A percentile compares a stretch with the other conserved stretches of the same genome.
These are phyloP conservation scores for Apeira syringaria DNA, from an alignment of 2,888 invertebrate genomes.

Conservation along the genomic window DNA sequence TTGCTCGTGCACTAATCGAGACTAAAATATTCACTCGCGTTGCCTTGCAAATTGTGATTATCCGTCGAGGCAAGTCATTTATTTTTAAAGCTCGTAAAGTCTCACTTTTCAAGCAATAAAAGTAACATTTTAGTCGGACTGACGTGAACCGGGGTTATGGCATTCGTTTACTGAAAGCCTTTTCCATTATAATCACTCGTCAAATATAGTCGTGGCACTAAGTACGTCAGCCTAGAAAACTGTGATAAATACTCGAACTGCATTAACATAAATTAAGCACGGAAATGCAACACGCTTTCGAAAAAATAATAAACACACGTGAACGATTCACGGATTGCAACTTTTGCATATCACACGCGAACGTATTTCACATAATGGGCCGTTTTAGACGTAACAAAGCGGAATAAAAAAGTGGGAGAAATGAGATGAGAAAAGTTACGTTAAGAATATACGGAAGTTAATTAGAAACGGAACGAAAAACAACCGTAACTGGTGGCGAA, in stretches of 20 bases:
- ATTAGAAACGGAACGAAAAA: constrained; percentile 83
- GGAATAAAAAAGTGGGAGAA: constrained; percentile 60
- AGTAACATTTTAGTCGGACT: constrained; percentile 75
- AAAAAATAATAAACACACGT: constrained; percentile 65
- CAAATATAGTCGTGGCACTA: constrained; percentile 67
- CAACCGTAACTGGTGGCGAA: constrained; percentile 84
- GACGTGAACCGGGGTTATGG: constrained; percentile 57
- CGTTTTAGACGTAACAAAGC: constrained; percentile 53
- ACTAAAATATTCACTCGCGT: constrained; percentile 69
- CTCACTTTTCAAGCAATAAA: constrained; percentile 78
- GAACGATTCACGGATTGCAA: constrained; percentile 53
- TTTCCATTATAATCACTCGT: constrained; percentile 63
- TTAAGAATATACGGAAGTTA: constrained; percentile 83
- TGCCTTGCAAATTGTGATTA: constrained; percentile 63
- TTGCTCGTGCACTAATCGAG: constrained; percentile 55
- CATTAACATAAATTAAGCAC: constrained; percentile 62
- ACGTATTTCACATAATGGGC: constrained; percentile 70
- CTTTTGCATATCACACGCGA: constrained; percentile 71
- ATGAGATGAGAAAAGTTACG: constrained; percentile 82
- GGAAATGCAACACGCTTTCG: constrained; percentile 50
- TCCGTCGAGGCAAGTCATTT: constrained; percentile 68
- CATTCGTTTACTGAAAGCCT: constrained; percentile 52
- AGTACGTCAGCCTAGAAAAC: constrained; percentile 52
- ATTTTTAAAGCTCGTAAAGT: constrained; percentile 80
- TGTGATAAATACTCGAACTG: constrained; percentile 49